Conservation (phyloP, 2,113 vertebrate species). For the Campylorhamphus procurvoides region DNA sequence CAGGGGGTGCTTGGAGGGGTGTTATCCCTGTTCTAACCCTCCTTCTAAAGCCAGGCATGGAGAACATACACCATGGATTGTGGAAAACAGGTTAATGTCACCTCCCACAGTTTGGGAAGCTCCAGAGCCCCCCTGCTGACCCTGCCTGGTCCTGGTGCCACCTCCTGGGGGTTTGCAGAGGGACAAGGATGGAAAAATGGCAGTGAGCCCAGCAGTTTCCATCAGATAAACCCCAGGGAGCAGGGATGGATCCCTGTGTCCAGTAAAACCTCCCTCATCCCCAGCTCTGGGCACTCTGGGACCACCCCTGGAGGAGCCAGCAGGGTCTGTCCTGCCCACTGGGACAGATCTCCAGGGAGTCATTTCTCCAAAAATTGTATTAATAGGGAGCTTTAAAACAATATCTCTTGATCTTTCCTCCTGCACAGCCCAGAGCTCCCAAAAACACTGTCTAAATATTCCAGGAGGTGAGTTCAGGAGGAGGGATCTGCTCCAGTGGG, state of each 20-base stretch:
- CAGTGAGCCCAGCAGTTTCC: not conserved
- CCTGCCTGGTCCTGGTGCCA: not conserved
- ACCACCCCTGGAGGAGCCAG: not conserved
- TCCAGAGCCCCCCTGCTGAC: not conserved
- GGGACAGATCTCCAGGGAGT: not conserved
- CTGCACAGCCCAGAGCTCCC: not conserved
- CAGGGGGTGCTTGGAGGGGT: not conserved
- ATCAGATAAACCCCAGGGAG: not conserved
- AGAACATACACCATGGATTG: not conserved
- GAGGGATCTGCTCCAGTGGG: not conserved
- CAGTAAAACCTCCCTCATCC: not conserved
- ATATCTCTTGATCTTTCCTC: not conserved
- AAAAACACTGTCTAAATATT: not conserved
- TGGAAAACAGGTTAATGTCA: not conserved
- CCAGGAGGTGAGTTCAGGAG: not conserved
- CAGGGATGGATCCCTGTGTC: not conserved
- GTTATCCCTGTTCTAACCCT: not conserved
- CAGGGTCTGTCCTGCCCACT: not conserved
- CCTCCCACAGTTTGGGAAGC: not conserved
- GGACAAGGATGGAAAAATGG: conserved; percentile 29
- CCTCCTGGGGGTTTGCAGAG: not conserved
- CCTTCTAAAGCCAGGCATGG: not conserved
- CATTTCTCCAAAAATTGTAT: not conserved
- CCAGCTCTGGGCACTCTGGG: not conserved
- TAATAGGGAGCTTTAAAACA: not conserved